Evolutionary conservation across 2,888 invertebrate species (phyloP).

Genomic region (Ormyrus pomaceus): DNA sequence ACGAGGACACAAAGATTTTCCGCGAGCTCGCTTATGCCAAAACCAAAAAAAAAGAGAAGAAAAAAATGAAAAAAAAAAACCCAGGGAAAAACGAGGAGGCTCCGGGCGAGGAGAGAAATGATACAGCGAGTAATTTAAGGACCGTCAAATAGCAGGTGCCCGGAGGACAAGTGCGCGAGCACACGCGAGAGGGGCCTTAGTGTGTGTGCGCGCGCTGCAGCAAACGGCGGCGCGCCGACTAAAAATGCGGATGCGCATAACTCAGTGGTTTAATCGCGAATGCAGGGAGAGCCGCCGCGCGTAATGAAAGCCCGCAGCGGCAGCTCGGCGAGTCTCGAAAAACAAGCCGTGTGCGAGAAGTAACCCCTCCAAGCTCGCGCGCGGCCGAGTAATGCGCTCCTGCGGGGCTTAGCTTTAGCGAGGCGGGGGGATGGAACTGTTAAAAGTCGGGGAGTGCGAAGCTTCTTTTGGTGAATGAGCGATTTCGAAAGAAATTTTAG

Average conservation of each 20-base stretch:
- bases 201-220: neutral
- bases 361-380: neutral
- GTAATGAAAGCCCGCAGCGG: slow-evolving; percentile 70
- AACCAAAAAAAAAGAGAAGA: neutral
- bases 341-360: slow-evolving; percentile 60
- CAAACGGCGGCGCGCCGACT: slow-evolving; percentile 58
- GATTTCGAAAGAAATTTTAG: no score
- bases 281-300: slow-evolving; percentile 58
- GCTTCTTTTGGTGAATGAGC: no score
- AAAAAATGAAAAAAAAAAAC: neutral
- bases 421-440: no score
- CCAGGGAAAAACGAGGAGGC: neutral
- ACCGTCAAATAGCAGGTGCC: slow-evolving; percentile 40
- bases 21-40: no score
- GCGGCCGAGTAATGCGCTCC: slow-evolving; percentile 45
- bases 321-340: slow-evolving; percentile 60
- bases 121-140: slow-evolving; percentile 42
- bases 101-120: slow-evolving; percentile 8
- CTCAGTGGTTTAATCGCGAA: slow-evolving; percentile 72
- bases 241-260: slow-evolving; percentile 72
- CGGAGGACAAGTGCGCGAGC: slow-evolving; percentile 23
- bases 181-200: neutral
- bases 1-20: neutral
- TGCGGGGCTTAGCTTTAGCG: neutral
- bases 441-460: no score